Conservation (phyloP, 2,113 vertebrate species). For the Cheilinus undulatus region DNA sequence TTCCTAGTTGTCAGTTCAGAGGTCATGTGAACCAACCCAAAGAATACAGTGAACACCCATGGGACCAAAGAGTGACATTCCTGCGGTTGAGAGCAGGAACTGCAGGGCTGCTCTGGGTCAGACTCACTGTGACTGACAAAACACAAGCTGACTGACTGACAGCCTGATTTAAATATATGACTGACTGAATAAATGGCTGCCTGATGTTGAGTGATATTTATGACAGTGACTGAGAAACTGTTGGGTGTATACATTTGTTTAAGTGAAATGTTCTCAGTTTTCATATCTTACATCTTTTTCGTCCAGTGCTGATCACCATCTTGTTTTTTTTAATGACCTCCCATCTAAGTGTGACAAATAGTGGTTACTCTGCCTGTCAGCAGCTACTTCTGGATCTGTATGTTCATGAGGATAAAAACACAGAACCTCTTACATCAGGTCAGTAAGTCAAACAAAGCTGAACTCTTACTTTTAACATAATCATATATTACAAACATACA, state of each 20-base stretch:
- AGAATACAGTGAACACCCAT: conserved; percentile 57
- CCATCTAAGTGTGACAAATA: conserved; percentile 11
- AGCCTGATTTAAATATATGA: conserved; percentile 31
- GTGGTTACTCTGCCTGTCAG: neutral
- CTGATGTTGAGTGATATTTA: conserved; percentile 13
- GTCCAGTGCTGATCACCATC: conserved; percentile 7
- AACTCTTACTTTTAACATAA: neutral
- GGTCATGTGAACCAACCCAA: conserved; percentile 78
- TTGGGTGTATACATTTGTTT: conserved; percentile 10
- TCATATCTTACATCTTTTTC: neutral
- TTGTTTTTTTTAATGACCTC: conserved; percentile 22
- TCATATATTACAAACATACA: neutral
- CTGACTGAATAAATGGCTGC: conserved; percentile 11
- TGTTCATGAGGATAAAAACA: conserved; percentile 5
- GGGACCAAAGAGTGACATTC: conserved; percentile 70
- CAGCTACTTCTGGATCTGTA: neutral
- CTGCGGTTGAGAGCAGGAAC: conserved; percentile 57
- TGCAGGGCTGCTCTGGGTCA: conserved; percentile 35
- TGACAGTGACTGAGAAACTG: neutral
- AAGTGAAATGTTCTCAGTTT: neutral
- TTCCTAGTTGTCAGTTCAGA: conserved; percentile 38
- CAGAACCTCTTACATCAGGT: neutral
- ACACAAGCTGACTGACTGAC: conserved; percentile 46
- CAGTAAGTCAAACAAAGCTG: neutral
- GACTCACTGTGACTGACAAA: conserved; percentile 45